These are phyloP conservation scores for Montifringilla adamsi DNA, from an alignment of 2,113 vertebrate species.

Conservation along the genomic window DNA sequence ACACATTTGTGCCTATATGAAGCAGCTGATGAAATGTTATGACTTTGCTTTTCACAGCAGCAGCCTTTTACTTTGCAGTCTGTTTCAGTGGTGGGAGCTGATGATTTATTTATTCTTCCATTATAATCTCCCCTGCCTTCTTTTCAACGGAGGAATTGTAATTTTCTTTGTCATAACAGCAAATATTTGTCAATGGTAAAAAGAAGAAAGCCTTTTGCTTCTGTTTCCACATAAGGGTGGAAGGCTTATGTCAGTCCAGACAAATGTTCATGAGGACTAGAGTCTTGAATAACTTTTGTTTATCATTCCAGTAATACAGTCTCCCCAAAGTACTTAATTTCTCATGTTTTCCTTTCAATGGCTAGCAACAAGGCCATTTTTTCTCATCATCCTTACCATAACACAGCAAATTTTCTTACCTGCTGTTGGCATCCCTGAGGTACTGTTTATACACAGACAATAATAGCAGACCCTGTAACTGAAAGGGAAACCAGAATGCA, in stretches of 20 bases:
- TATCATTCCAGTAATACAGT: constrained; percentile 10
- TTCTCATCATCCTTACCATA: background rate
- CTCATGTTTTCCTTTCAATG: constrained; percentile 4
- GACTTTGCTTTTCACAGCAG: background rate
- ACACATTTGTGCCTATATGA: background rate
- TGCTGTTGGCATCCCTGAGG: background rate
- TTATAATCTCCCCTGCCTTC: background rate
- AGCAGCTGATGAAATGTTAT: background rate
- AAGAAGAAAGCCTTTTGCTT: constrained; percentile 17
- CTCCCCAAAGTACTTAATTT: background rate
- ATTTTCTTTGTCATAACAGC: background rate
- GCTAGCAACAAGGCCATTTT: background rate
- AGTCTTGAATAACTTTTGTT: background rate
- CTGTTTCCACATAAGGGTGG: background rate
- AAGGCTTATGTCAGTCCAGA: background rate
- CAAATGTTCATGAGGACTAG: background rate
- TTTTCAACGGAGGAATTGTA: background rate
- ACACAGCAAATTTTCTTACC: background rate
- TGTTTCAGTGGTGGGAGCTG: background rate
- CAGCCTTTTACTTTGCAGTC: background rate
- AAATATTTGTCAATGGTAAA: background rate
- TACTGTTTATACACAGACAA: background rate
- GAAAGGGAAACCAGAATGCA: constrained; percentile 23
- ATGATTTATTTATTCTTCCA: background rate
- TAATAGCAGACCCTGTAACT: background rate